Percentiles rank a stretch among this genome's conserved stretches.
Evolutionary conservation across 2,113 vertebrate genomes (phyloP).

Genomic region (Microtus montanus): DNA sequence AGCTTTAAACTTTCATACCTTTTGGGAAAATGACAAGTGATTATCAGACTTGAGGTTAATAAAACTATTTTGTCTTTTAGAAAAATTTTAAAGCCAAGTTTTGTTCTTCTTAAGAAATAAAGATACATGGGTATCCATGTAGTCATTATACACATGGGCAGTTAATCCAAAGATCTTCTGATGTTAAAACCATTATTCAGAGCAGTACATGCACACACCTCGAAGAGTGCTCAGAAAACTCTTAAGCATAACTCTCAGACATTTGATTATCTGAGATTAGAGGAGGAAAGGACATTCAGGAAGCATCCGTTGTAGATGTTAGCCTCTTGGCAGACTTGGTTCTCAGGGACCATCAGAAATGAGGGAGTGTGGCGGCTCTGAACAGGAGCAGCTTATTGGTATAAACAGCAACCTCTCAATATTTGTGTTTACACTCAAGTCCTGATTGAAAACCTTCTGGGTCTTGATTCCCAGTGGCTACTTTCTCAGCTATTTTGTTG

Average conservation of each 20-base stretch:
- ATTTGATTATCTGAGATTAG: background rate
- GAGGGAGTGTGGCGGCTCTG: background rate
- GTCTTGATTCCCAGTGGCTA: background rate
- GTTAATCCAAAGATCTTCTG: background rate
- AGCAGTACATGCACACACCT: background rate
- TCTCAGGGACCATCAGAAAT: background rate
- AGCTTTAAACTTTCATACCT: slow-evolving; percentile 15
- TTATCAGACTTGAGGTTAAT: background rate
- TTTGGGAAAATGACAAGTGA: background rate
- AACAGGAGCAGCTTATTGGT: background rate
- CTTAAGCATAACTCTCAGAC: background rate
- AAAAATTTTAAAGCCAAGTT: background rate
- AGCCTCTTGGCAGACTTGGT: background rate
- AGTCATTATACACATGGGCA: background rate
- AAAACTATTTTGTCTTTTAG: background rate
- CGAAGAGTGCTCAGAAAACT: background rate
- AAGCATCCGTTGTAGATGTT: background rate
- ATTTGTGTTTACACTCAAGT: background rate
- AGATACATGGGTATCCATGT: background rate
- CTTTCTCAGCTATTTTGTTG: background rate
- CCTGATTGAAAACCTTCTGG: background rate
- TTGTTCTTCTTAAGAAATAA: background rate
- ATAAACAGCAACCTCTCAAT: background rate
- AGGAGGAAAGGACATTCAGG: background rate
- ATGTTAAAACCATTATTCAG: background rate